phyloP scores from a whole-genome alignment of 2,113 vertebrate species.

The Pygathrix nemaeus region DNA sequence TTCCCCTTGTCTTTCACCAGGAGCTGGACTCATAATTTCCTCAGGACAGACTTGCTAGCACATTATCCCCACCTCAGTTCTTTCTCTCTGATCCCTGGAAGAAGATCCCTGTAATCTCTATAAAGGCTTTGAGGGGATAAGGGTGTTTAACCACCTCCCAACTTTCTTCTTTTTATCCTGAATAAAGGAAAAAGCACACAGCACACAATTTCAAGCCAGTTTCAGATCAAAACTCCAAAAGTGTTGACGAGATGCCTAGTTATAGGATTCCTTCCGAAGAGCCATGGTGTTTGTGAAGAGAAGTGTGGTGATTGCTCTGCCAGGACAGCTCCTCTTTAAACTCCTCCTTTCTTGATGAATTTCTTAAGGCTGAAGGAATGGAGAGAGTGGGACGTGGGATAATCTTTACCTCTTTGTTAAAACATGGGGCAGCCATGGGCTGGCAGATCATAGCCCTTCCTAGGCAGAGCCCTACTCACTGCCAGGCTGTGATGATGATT shows the following conservation, averaged over 20 bases:
- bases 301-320: not conserved
- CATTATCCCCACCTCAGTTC: not conserved
- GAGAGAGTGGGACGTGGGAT: constrained; percentile 5
- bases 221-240: constrained; percentile 25
- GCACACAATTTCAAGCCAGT: not conserved
- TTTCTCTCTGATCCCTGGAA: not conserved
- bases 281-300: not conserved
- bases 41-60: constrained; percentile 64
- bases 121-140: constrained; percentile 26
- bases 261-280: not conserved
- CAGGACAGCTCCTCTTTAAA: not conserved
- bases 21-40: constrained; percentile 68
- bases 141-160: constrained; percentile 32
- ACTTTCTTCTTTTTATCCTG: constrained; percentile 11
- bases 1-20: not conserved
- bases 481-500: constrained; percentile 9
- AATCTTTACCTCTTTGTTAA: not conserved
- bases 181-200: constrained; percentile 27
- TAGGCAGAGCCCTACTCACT: not conserved
- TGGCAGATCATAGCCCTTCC: not conserved
- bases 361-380: constrained; percentile 43
- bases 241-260: not conserved
- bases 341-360: not conserved
- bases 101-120: constrained; percentile 3
- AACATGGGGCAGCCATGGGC: not conserved